These are phyloP conservation scores for Phenganax subtilis DNA, from an alignment of 92 coral and sea anemone species.

Conservation along the genomic window DNA sequence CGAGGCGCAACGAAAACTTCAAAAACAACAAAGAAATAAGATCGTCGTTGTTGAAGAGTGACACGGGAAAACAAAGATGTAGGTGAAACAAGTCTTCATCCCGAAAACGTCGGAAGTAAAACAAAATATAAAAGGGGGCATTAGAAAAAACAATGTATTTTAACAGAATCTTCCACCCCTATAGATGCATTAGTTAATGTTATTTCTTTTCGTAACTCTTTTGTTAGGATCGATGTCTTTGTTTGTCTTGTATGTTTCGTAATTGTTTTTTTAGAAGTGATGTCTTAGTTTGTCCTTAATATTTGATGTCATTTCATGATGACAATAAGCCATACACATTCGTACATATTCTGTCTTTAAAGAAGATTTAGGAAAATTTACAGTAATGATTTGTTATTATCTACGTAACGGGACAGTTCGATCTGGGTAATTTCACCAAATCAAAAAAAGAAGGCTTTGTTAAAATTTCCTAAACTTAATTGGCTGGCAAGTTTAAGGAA, in stretches of 20 bases:
- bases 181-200: neutral
- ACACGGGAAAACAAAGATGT: neutral
- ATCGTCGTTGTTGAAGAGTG: neutral
- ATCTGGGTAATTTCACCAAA: too few species aligned
- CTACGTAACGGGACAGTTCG: too few species aligned
- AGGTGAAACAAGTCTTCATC: neutral
- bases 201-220: neutral
- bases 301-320: neutral
- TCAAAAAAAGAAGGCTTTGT: too few species aligned
- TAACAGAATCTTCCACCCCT: neutral
- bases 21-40: conserved; percentile 21
- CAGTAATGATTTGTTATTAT: neutral
- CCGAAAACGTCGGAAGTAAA: neutral
- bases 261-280: neutral
- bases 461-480: too few species aligned
- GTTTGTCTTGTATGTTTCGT: neutral
- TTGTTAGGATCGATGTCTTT: neutral
- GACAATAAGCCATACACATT: neutral
- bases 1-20: conserved; percentile 28
- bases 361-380: neutral
- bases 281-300: neutral
- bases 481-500: too few species aligned
- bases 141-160: neutral
- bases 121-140: too few species aligned
- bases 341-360: neutral